A percentile compares a stretch with the other conserved stretches of the same genome.
These are phyloP conservation scores for Oryctolagus cuniculus DNA, from an alignment of 2,113 vertebrate species.

Conservation along the genomic window mOryCun1.1 NC_091451.1:38112001-38112500, in stretches of 20 bases:
- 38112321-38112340: background rate
- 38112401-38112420: background rate
- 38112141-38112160: background rate
- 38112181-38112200: background rate
- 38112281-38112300: conserved; percentile 34
- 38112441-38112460: background rate
- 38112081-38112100: background rate
- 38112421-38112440: conserved; percentile 1
- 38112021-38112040: conserved; percentile 59
- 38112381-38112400: background rate
- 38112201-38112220: conserved; percentile 27
- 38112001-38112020: conserved; percentile 25
- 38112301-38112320: conserved; percentile 21
- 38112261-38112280: background rate
- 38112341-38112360: background rate
- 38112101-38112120: conserved; percentile 15
- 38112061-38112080: conserved; percentile 23
- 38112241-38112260: conserved; percentile 49
- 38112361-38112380: background rate
- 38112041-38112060: conserved; percentile 36
- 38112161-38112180: background rate
- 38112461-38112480: background rate
- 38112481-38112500: conserved; percentile 12
- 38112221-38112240: background rate
- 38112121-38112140: background rate